Evolutionary conservation across 2,797 vertebrate genomes (phyloP).

Genomic region (Tapera naevia): DNA sequence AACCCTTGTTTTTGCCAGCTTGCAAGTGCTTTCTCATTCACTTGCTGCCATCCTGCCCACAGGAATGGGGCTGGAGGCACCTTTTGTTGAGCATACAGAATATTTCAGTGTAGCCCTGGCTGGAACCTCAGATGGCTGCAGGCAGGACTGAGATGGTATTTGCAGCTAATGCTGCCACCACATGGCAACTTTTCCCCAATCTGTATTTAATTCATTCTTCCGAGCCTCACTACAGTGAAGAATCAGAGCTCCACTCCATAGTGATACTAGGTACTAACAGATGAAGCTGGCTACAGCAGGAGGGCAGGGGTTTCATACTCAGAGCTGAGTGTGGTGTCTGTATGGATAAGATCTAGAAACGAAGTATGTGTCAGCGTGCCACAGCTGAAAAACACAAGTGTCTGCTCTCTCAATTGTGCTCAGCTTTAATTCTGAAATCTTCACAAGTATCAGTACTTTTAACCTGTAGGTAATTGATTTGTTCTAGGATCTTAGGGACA

Average conservation of each 20-base stretch:
- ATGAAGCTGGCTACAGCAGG: neutral
- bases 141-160: neutral
- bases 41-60: conserved; percentile 12
- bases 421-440: neutral
- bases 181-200: neutral
- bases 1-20: neutral
- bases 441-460: neutral
- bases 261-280: neutral
- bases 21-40: neutral
- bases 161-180: conserved; percentile 33
- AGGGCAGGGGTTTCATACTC: neutral
- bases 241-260: neutral
- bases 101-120: neutral
- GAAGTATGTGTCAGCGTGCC: neutral
- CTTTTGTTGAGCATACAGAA: neutral
- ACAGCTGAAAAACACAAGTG: neutral
- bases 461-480: neutral
- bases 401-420: neutral
- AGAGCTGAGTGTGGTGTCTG: neutral
- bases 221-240: accelerated
- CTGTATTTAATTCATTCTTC: neutral
- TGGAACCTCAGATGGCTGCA: neutral
- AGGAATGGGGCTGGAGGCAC: neutral
- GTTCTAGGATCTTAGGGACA: neutral
- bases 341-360: neutral